Percentiles rank a stretch among this genome's conserved stretches.
These are phyloP conservation scores for Peromyscus melanophrys DNA, from an alignment of 2,797 vertebrate species.

Conservation along the genomic window DNA sequence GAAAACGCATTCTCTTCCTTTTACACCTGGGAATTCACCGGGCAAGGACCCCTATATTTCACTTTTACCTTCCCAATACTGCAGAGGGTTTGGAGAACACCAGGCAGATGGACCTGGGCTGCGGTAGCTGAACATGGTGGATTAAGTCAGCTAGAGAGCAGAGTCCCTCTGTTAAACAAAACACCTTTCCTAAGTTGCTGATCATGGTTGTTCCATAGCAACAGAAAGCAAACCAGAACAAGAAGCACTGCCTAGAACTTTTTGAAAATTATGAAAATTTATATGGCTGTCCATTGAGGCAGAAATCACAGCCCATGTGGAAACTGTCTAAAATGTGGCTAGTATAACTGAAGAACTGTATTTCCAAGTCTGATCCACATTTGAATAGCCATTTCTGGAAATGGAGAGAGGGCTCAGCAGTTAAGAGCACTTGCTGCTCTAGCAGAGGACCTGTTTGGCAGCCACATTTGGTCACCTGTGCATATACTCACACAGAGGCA, in stretches of 20 bases:
- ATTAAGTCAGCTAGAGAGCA: background rate
- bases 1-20: constrained; percentile 24
- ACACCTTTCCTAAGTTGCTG: background rate
- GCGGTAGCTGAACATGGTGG: background rate
- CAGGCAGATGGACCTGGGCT: background rate
- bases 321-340: background rate
- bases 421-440: background rate
- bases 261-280: constrained; percentile 14
- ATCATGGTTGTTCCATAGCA: background rate
- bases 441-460: background rate
- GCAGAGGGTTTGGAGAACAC: background rate
- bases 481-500: background rate
- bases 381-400: background rate
- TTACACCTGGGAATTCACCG: too few species aligned
- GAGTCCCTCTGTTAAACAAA: background rate
- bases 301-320: background rate
- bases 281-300: background rate
- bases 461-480: background rate
- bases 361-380: constrained; percentile 28
- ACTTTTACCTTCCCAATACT: background rate
- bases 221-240: background rate
- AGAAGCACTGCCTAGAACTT: background rate
- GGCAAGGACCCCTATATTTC: background rate
- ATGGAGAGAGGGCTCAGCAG: background rate
- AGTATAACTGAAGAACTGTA: background rate